A percentile compares a stretch with the other conserved stretches of the same genome.
Conservation (phyloP, 2,888 invertebrate genomes). For the Ochropleura plecta region DNA sequence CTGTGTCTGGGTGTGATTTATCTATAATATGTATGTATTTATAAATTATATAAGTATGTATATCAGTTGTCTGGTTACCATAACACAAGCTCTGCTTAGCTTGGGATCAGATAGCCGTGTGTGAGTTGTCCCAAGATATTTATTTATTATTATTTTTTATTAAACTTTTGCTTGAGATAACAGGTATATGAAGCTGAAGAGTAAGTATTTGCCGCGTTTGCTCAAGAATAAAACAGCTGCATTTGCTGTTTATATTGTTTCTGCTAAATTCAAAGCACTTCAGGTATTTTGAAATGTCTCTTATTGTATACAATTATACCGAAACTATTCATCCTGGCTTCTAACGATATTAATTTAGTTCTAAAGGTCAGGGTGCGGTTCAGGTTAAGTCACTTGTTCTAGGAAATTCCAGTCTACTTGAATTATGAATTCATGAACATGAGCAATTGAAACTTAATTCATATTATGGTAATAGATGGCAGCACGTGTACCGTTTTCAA, state of each 20-base stretch:
- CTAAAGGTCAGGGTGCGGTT: slow-evolving; percentile 1
- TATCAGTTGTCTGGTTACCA: too few species aligned
- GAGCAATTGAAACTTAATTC: not conserved
- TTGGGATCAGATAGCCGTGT: too few species aligned
- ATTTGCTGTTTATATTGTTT: slow-evolving; percentile 28
- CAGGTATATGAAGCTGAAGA: too few species aligned
- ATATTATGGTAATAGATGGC: slow-evolving; percentile 20
- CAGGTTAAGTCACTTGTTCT: not conserved
- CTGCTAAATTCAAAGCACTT: slow-evolving; percentile 24
- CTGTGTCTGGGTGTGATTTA: too few species aligned
- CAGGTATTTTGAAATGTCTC: slow-evolving; percentile 4
- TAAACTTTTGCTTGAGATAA: too few species aligned
- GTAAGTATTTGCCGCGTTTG: too few species aligned
- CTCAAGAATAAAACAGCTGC: too few species aligned
- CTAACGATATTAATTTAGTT: slow-evolving; percentile 16
- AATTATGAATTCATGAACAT: not conserved
- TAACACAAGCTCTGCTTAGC: too few species aligned
- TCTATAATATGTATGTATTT: too few species aligned
- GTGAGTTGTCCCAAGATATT: too few species aligned
- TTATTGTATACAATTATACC: slow-evolving; percentile 7
- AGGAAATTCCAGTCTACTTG: not conserved
- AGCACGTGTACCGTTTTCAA: slow-evolving; percentile 13
- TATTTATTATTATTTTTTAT: too few species aligned
- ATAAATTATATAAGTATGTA: too few species aligned
- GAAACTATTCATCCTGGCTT: slow-evolving; percentile 1